A percentile compares a stretch with the other conserved stretches of the same genome.
Conservation (phyloP, 2,888 invertebrate genomes). For the Macropis europaea region DNA sequence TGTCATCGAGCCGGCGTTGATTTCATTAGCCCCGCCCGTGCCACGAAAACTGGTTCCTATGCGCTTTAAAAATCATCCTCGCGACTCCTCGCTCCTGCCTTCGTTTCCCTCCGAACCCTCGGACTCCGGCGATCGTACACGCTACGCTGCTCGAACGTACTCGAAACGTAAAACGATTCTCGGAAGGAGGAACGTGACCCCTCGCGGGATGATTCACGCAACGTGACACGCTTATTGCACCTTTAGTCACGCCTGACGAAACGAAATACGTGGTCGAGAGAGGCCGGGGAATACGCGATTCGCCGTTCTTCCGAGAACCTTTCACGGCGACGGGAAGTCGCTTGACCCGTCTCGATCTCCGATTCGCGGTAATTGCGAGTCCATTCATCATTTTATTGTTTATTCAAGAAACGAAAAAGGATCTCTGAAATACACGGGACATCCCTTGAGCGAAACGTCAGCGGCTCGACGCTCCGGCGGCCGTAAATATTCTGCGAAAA, state of each 20-base stretch:
- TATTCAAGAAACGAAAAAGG: no score
- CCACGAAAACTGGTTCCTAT: constrained; percentile 3
- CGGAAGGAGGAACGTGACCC: constrained; percentile 27
- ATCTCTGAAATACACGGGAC: no score
- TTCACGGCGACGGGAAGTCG: constrained; percentile 5
- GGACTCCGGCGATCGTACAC: not conserved
- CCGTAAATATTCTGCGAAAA: no score
- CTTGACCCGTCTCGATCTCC: no score
- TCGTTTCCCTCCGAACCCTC: not conserved
- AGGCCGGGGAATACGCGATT: constrained; percentile 24
- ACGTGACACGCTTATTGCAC: constrained; percentile 34
- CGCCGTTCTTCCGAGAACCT: constrained; percentile 13
- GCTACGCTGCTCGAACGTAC: not conserved
- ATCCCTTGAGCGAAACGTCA: no score
- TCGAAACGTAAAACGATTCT: constrained; percentile 14
- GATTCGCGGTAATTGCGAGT: no score
- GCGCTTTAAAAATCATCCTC: constrained; percentile 1
- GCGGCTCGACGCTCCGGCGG: no score
- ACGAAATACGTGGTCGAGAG: constrained; percentile 8
- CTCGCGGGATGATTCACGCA: constrained; percentile 40
- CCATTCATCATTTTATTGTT: no score
- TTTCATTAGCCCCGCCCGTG: constrained; percentile 39
- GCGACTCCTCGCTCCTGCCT: not conserved
- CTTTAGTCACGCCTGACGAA: constrained; percentile 43
- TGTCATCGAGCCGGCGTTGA: constrained; percentile 14